These are phyloP conservation scores for Crenuchus spilurus DNA, from an alignment of 2,797 vertebrate species.

Conservation along the genomic window DNA sequence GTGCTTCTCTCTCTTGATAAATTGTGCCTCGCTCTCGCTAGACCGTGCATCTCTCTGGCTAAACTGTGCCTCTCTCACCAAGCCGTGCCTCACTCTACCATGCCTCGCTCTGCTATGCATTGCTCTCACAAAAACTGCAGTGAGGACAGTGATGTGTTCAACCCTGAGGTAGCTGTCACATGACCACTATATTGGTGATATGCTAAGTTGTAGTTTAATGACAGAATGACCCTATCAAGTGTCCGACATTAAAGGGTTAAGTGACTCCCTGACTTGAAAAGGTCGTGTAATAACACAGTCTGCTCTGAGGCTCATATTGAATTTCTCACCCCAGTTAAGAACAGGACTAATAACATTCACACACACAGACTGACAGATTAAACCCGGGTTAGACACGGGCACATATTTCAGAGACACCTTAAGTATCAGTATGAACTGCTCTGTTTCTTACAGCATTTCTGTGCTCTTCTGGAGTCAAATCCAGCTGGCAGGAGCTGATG, in stretches of 20 bases:
- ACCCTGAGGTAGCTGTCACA: too few species aligned
- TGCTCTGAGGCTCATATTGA: not conserved
- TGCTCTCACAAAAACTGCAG: too few species aligned
- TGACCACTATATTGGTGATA: too few species aligned
- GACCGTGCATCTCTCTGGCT: too few species aligned
- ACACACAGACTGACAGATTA: constrained; percentile 38
- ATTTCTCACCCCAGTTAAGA: not conserved
- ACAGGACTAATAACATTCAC: not conserved
- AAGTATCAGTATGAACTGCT: constrained; percentile 21
- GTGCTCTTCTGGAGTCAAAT: not conserved
- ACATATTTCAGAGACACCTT: constrained; percentile 44
- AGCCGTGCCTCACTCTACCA: too few species aligned
- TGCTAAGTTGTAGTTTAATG: too few species aligned
- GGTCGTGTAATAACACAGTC: not conserved
- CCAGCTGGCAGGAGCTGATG: constrained; percentile 26
- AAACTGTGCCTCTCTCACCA: too few species aligned
- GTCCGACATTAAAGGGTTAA: not conserved
- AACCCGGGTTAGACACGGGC: constrained; percentile 22
- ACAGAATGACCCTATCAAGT: too few species aligned
- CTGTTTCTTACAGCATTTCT: constrained; percentile 6
- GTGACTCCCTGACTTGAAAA: not conserved
- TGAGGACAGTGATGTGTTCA: too few species aligned
- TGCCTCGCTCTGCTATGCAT: too few species aligned
- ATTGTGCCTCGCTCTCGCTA: too few species aligned
- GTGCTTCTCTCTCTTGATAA: too few species aligned